Conservation (phyloP, 2,113 vertebrate species). For the Melanerpes formicivorus region DNA sequence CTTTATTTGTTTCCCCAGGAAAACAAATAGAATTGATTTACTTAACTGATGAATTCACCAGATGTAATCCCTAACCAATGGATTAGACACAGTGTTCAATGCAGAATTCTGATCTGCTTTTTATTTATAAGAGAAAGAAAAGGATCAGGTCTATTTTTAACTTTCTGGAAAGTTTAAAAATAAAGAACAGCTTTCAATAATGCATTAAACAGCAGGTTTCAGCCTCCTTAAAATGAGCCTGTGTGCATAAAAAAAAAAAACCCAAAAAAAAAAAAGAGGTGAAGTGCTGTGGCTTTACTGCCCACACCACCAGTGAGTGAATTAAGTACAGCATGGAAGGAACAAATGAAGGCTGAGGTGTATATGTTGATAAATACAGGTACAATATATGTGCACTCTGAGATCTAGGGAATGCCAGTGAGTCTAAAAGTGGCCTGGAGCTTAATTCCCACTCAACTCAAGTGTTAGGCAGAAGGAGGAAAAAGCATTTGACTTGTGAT, state of each 20-base stretch:
- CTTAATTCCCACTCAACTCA: background rate
- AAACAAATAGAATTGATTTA: background rate
- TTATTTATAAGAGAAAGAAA: slow-evolving; percentile 51
- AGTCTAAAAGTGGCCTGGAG: background rate
- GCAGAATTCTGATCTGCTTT: slow-evolving; percentile 24
- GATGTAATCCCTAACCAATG: slow-evolving; percentile 26
- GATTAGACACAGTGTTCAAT: slow-evolving; percentile 53
- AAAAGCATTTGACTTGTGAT: background rate
- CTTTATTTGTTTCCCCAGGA: background rate
- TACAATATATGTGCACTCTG: rapidly evolving
- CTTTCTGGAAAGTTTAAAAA: slow-evolving; percentile 58
- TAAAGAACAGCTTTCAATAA: slow-evolving; percentile 50
- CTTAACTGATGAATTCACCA: slow-evolving; percentile 48
- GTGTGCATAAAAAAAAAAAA: background rate
- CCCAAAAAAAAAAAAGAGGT: background rate
- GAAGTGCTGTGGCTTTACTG: background rate
- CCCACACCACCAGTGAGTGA: background rate
- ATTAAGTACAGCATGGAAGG: background rate
- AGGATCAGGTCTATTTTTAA: slow-evolving; percentile 64
- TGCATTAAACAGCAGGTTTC: slow-evolving; percentile 41
- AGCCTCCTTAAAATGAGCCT: background rate
- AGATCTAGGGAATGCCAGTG: background rate
- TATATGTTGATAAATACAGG: background rate
- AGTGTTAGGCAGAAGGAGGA: background rate
- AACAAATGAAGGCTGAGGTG: background rate